Evolutionary conservation across 2,888 invertebrate species (phyloP).

Genomic region (Lasioglossum zephyrum): DNA sequence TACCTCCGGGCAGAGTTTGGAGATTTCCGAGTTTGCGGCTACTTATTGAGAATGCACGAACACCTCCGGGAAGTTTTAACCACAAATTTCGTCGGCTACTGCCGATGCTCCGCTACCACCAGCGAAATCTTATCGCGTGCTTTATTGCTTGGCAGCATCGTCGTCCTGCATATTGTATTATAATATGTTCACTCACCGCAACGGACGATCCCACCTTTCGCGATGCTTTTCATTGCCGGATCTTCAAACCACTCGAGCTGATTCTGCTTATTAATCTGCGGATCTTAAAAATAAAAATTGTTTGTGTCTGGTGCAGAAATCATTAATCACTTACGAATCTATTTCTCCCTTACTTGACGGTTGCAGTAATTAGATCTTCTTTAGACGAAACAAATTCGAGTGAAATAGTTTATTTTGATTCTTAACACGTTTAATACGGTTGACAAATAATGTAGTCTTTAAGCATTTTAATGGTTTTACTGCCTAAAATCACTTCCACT

Average conservation of each 20-base stretch:
- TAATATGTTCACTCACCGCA: not conserved
- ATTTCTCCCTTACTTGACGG: no score
- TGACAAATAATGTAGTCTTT: not conserved
- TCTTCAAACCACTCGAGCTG: not conserved
- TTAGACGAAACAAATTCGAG: no score
- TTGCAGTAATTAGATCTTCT: no score
- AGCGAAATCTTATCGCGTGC: conserved; percentile 46
- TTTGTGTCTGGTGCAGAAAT: no score
- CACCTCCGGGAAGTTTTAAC: conserved; percentile 56
- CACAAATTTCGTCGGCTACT: conserved; percentile 57
- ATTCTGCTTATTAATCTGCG: not conserved
- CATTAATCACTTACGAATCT: no score
- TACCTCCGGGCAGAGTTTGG: conserved; percentile 32
- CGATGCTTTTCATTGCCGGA: not conserved
- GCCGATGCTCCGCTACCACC: conserved; percentile 18
- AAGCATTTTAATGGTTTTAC: not conserved
- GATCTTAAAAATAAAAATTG: not conserved
- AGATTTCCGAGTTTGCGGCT: conserved; percentile 44
- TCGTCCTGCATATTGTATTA: conserved; percentile 39
- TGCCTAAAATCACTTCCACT: not conserved
- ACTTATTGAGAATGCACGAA: conserved; percentile 61
- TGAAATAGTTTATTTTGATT: no score
- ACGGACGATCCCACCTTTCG: not conserved
- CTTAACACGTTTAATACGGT: no score
- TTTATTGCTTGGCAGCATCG: conserved; percentile 17